Base-by-base conservation (phyloP, 2,113 vertebrate species). In the Hippoglossus stenolepis region DNA sequence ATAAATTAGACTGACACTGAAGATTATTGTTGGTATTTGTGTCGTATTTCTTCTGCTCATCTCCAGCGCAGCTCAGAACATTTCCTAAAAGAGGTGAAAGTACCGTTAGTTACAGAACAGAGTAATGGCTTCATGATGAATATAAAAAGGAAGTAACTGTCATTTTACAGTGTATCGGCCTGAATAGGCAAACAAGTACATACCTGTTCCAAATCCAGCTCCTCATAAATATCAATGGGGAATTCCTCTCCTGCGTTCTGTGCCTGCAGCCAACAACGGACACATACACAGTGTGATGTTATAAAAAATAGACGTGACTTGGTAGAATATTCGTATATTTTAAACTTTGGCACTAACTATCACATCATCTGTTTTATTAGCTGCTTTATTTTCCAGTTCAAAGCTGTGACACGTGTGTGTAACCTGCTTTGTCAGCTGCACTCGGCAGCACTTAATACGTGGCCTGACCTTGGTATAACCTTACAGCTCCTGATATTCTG, bases 191-290 rank as follows among this genome's bases (percentile, higher is more conserved):
- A 65, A 80, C 3, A 5, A 23, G n/a, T 51, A 13, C 49, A 24
- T 86, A 93, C 91, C 85, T 91, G 89, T 47, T 93, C 91, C 84
- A 94, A 80, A 71, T 92, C 90, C 54, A 56, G 72, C 14, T 86
- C 61, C 43, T 85, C 83, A 47, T 91, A 79, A 59, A 90, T 58
- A 65, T 72, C 63, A 79, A 77, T 85, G 73, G 28, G 40, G 49
- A 89, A 28, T 21, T 85, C 83, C 11, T 82, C 69, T 56, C 26
- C 83, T 35, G 65, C 63, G 21, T 5, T 35, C 56, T 88, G 75
- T 56, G 45, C 74, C 91, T 92, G 85, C 9, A 75, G 71, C n/a
- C 43, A 64, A 58, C 56, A 87, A 56, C 28, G n/a, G 9, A 69
- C 38, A 57, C n/a, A 15, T 23, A 59, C 24, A 70, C 45, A 43